Evolutionary conservation across 2,888 invertebrate species (phyloP), one percentile per base, ranked within the genome.

Genomic region (Nipponacmea schrenckii): DNA sequence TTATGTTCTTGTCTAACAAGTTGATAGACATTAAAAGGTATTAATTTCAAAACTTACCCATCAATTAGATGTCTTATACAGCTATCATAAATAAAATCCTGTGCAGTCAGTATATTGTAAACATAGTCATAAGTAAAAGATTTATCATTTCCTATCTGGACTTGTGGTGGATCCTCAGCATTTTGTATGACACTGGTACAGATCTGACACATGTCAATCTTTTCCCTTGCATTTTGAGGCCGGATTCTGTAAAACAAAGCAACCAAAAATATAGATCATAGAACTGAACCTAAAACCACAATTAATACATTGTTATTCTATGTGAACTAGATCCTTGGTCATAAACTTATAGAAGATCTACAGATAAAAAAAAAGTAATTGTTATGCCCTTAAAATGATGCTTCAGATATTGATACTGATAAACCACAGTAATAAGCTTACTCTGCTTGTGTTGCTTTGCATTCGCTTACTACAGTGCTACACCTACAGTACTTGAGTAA

Each of bases 91-190:
- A 99, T 93, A 15, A 89, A 85, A 72, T 92, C 92, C 90, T 97
- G 98, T 69, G 90, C 89, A 63, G 93, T 91, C 71, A 91, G 91
- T 70, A 93, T 94, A 89, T 97, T 96, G 90, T 96, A 98, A 64
- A 98, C 97, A 89, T 94, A 94, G 90, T 99, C 97, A 90, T 96
- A 99, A 31, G 98, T 98, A 91, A 97, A 98, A 65, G 95, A 94
- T 86, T 97, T 95, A 90, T 97, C 97, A 56, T 94, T 93, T 70
- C 97, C 97, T 63, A 98, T 92, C 78, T 95, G 93, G 50, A 98
- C 94, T 76, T 89, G 87, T 20, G 83, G 83, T 84, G 97, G 96
- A 62, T 94, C 94, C 0, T 94, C 94, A 26, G 94, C 93, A 31
- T 31, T 31, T 50, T 50, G n/a, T 68, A 79, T 74, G 27, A 97